phyloP scores from a whole-genome alignment of 2,797 vertebrate genomes.

The Sternarchorhynchus goeldii region DNA sequence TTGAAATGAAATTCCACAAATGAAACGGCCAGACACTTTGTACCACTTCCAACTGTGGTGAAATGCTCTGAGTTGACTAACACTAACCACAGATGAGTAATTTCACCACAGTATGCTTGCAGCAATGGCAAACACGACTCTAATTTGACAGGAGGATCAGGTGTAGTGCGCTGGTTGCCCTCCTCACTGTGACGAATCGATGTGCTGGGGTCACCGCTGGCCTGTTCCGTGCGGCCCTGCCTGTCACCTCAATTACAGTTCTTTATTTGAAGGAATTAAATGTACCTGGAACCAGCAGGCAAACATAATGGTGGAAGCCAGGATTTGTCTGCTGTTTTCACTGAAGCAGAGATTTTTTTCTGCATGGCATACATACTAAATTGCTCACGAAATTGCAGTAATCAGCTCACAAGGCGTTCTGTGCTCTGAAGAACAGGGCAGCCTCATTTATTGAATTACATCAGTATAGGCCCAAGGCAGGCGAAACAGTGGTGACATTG shows the following conservation, averaged over 20 bases:
- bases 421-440: neutral
- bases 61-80: conserved; percentile 6
- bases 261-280: conserved; percentile 75
- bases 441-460: conserved; percentile 21
- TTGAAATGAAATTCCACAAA: neutral
- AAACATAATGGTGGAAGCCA: conserved; percentile 56
- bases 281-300: conserved; percentile 71
- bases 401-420: conserved; percentile 1
- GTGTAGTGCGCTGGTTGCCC: conserved; percentile 56
- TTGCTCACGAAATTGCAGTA: neutral
- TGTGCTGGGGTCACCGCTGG: conserved; percentile 67
- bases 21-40: neutral
- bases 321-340: conserved; percentile 27
- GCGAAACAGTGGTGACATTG: conserved; percentile 1
- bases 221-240: conserved; percentile 68
- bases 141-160: conserved; percentile 40
- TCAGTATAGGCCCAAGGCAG: neutral
- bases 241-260: conserved; percentile 78
- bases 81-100: neutral
- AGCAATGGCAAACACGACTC: conserved; percentile 12
- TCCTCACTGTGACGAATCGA: conserved; percentile 66
- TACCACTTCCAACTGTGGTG: neutral
- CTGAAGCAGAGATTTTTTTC: neutral
- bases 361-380: conserved; percentile 10
- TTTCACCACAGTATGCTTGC: conserved; percentile 1